A percentile compares a stretch with the other conserved stretches of the same genome.
phyloP scores from a whole-genome alignment of 2,113 vertebrate species.

The Gavia stellata region DNA sequence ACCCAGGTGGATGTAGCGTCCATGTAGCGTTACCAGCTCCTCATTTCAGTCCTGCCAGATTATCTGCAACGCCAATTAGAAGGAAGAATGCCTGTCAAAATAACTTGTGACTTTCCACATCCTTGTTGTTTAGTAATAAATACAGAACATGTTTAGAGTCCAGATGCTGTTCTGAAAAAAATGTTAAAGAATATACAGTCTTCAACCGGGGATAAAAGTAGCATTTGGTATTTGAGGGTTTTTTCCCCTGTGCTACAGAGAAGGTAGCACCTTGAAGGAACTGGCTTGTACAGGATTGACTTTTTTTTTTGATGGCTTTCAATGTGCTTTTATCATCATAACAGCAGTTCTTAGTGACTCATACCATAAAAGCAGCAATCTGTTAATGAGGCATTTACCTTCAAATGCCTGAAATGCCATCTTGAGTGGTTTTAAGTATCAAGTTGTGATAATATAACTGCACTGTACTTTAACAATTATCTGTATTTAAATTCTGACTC shows the following conservation, averaged over 20 bases:
- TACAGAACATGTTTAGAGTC: not conserved
- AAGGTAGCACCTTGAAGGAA: not conserved
- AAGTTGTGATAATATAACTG: conserved; percentile 17
- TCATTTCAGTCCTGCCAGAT: not conserved
- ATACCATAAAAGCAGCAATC: conserved; percentile 36
- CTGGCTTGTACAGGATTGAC: not conserved
- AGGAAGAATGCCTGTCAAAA: not conserved
- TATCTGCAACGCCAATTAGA: not conserved
- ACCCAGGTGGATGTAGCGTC: rapidly evolving
- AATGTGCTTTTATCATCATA: not conserved
- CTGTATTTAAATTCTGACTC: conserved; percentile 10
- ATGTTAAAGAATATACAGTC: not conserved
- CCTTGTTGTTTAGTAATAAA: not conserved
- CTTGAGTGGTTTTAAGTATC: conserved; percentile 25
- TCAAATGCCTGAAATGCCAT: conserved; percentile 21
- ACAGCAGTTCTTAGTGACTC: conserved; percentile 37
- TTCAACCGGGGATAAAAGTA: not conserved
- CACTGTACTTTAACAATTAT: conserved; percentile 1
- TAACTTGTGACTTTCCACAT: not conserved
- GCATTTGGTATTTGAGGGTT: not conserved
- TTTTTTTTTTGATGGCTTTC: not conserved
- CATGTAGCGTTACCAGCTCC: not conserved
- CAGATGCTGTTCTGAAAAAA: not conserved
- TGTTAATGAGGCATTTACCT: conserved; percentile 55
- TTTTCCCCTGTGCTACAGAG: not conserved